Conservation (phyloP, 2,888 invertebrate genomes). For the Sthenelais limicola region DNA sequence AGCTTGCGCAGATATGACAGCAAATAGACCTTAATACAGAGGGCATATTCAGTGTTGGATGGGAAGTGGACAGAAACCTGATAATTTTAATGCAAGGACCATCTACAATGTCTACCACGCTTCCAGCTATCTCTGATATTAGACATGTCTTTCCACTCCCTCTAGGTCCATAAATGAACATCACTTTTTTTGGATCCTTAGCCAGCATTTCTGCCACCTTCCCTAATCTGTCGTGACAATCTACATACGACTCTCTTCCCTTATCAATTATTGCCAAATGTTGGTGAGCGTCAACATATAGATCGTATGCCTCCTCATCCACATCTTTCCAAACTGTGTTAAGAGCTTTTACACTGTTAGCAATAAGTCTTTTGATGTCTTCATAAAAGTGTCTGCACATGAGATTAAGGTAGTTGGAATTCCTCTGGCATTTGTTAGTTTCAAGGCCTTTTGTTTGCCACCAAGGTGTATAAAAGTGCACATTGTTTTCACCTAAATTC, state of each 20-base stretch:
- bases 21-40: too few relatives aligned
- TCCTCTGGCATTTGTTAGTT: constrained; percentile 4
- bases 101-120: too few relatives aligned
- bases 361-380: neutral
- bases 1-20: constrained; percentile 1
- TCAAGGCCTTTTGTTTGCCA: constrained; percentile 24
- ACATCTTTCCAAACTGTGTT: neutral
- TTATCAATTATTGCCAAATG: neutral
- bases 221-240: neutral
- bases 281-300: neutral
- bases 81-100: too few relatives aligned
- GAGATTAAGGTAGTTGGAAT: constrained; percentile 20
- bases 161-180: neutral
- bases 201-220: neutral
- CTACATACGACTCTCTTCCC: neutral
- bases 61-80: too few relatives aligned
- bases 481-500: neutral
- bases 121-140: neutral
- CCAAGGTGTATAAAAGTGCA: constrained; percentile 10
- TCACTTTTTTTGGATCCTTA: neutral
- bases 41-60: too few relatives aligned
- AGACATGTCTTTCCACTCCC: constrained; percentile 5
- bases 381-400: neutral
- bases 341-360: neutral
- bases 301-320: neutral